phyloP scores from a whole-genome alignment of 2,113 vertebrate genomes.

The Pristiophorus japonicus region DNA sequence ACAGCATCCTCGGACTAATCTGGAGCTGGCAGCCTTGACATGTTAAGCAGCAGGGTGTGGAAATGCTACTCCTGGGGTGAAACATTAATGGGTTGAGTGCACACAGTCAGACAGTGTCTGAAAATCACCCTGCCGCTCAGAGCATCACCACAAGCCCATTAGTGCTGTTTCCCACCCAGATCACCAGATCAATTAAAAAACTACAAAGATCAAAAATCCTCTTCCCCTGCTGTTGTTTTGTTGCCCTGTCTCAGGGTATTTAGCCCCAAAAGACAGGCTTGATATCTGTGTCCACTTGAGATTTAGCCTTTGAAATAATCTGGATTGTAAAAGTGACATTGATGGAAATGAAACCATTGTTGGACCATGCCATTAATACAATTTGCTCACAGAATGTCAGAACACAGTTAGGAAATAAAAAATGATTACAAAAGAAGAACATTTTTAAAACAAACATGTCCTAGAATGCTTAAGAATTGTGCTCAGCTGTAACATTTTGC shows the following conservation, averaged over 20 bases:
- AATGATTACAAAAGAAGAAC: neutral
- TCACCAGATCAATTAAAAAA: slow-evolving; percentile 22
- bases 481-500: neutral
- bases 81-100: neutral
- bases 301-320: slow-evolving; percentile 3
- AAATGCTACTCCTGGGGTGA: neutral
- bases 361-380: neutral
- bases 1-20: neutral
- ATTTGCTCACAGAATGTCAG: slow-evolving; percentile 30
- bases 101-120: slow-evolving; percentile 26
- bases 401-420: neutral
- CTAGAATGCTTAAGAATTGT: neutral
- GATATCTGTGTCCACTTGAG: neutral
- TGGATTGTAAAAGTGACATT: neutral
- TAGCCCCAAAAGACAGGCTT: neutral
- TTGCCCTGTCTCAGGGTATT: neutral
- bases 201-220: neutral
- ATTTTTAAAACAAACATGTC: neutral
- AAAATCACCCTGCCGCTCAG: neutral
- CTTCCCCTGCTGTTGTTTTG: slow-evolving; percentile 23
- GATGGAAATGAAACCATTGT: neutral
- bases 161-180: neutral
- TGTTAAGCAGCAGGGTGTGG: neutral
- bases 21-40: neutral
- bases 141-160: neutral